Evolutionary conservation across 2,888 invertebrate species (phyloP), one percentile per base, ranked within the genome.

Genomic region (Charanyca ferruginea): DNA sequence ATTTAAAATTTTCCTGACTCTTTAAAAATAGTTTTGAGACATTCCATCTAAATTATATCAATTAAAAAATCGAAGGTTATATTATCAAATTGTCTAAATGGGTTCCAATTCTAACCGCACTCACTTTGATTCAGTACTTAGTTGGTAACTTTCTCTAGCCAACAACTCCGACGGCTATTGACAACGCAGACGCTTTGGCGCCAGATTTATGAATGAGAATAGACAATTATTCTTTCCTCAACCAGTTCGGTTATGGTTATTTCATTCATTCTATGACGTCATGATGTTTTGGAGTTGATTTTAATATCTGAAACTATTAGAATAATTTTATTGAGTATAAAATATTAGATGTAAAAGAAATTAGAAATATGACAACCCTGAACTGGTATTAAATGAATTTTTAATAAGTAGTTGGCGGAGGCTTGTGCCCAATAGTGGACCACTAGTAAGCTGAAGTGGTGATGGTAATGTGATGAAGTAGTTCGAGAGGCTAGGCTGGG

Each of bases 131-230:
- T 76, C 81, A 83, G 63, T 63, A 67, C 60, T 81, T 69, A 47
- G 68, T 77, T 64, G 74, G 58, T 54, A 81, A 89, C 89, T 89
- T 89, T 89, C 89, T 80, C 86, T 68, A 52, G 62, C 47, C 67
- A 63, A 49, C 73, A 64, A 66, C 62, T 75, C 60, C 59, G 61
- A 45, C 68, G 55, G 42, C 67, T 64, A 80, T 71, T 78, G 79
- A 63, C 63, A 65, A 77, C 70, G 74, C 83, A 93, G 93, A 93
- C 93, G 70, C 73, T 60, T 66, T 73, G 93, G 91, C 93, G 93
- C 92, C 92, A 73, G 59, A 74, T 77, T 83, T 84, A 88, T 90
- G 89, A 92, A 93, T 91, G 89, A 83, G 83, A 83, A 84, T 83
- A 80, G 77, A 75, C 65, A 79, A 80, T 83, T 82, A 82, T 84